A percentile compares a stretch with the other conserved stretches of the same genome.
phyloP scores from a whole-genome alignment of 2,888 invertebrate genomes.

The Dryomyza anilis region DNA sequence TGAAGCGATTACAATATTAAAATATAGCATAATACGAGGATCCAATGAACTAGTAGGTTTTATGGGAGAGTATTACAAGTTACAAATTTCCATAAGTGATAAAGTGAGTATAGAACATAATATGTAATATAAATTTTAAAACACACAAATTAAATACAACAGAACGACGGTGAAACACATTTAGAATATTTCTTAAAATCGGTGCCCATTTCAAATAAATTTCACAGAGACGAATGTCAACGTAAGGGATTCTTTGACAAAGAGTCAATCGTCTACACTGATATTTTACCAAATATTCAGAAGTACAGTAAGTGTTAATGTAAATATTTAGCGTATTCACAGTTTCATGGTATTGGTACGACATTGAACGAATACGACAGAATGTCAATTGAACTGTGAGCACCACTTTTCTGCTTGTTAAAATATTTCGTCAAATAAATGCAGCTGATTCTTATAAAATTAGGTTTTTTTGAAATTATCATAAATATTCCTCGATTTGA shows the following conservation, averaged over 20 bases:
- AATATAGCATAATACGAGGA: constrained; percentile 38
- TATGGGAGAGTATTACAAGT: constrained; percentile 55
- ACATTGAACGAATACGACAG: too few relatives aligned
- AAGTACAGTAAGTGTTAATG: constrained; percentile 41
- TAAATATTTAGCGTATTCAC: too few relatives aligned
- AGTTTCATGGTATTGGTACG: too few relatives aligned
- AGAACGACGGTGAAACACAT: background rate
- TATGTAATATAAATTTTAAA: too few relatives aligned
- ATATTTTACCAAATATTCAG: constrained; percentile 49
- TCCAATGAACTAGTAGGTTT: constrained; percentile 49
- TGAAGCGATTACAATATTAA: constrained; percentile 34
- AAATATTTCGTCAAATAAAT: too few relatives aligned
- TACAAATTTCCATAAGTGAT: constrained; percentile 26
- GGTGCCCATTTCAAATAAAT: constrained; percentile 46
- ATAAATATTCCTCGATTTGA: too few relatives aligned
- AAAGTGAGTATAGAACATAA: constrained; percentile 26
- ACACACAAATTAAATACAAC: background rate
- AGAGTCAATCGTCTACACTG: constrained; percentile 44
- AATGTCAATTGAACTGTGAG: too few relatives aligned
- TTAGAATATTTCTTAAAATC: constrained; percentile 51
- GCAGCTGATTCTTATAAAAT: too few relatives aligned
- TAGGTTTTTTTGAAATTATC: too few relatives aligned
- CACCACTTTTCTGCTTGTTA: too few relatives aligned
- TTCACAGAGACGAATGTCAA: constrained; percentile 45
- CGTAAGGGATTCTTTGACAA: constrained; percentile 51